A percentile compares a stretch with the other conserved stretches of the same genome.
These are phyloP conservation scores for Microtus oregoni DNA, from an alignment of 2,113 vertebrate species.

Conservation along the genomic window DNA sequence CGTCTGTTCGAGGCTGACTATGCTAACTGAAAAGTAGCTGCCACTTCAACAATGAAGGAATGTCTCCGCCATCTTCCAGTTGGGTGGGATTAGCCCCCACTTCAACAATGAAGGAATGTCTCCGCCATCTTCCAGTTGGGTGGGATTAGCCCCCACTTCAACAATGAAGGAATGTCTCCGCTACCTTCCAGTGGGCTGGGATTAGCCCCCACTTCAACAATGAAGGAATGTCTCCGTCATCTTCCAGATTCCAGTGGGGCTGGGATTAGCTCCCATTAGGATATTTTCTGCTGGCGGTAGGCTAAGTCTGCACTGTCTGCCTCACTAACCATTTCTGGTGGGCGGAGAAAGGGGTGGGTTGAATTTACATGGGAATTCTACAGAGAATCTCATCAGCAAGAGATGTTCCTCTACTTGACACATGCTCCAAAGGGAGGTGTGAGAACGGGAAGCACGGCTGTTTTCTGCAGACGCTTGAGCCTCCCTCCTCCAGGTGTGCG, in stretches of 20 bases:
- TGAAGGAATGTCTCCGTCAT: background rate
- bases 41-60: background rate
- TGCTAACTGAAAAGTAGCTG: background rate
- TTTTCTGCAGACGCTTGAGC: background rate
- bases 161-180: background rate
- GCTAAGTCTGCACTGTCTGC: background rate
- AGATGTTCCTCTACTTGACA: background rate
- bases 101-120: background rate
- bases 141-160: no score
- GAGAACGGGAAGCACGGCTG: background rate
- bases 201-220: background rate
- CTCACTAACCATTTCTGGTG: background rate
- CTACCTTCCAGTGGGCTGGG: background rate
- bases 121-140: background rate
- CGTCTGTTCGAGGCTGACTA: background rate
- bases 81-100: no score
- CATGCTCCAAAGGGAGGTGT: background rate
- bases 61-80: background rate
- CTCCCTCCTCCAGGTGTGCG: background rate
- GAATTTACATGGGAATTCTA: constrained; percentile 15
- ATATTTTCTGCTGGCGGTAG: background rate
- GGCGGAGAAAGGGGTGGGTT: background rate
- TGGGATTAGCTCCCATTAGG: background rate
- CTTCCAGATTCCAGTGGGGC: background rate
- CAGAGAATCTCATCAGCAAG: constrained; percentile 31